Evolutionary conservation across 2,113 vertebrate genomes (phyloP).

Genomic region (Falcunculus frontatus): DNA sequence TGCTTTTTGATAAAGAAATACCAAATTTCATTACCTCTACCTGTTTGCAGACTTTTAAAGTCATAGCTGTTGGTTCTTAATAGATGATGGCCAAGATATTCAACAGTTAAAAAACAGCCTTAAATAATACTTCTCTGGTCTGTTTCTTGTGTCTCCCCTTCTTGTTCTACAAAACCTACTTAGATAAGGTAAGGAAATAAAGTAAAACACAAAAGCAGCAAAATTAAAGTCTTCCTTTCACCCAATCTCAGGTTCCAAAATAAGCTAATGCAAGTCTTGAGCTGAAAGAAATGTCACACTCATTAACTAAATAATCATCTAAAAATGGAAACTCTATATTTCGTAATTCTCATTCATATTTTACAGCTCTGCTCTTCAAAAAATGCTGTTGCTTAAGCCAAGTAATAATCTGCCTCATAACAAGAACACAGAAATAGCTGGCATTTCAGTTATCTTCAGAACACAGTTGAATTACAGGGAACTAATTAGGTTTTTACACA

Average conservation of each 20-base stretch:
- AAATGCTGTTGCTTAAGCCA: background rate
- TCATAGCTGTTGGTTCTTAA: background rate
- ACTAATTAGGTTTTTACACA: background rate
- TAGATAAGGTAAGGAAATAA: background rate
- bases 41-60: background rate
- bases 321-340: background rate
- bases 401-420: background rate
- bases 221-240: background rate
- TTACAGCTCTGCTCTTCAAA: background rate
- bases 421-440: background rate
- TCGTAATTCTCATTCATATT: background rate
- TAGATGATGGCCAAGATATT: background rate
- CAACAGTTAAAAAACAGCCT: background rate
- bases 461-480: background rate
- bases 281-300: background rate
- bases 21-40: background rate
- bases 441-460: background rate
- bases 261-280: background rate
- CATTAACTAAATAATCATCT: background rate
- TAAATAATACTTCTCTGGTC: background rate
- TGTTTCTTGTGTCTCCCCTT: background rate
- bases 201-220: background rate
- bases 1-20: background rate
- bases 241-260: background rate
- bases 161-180: background rate